Evolutionary conservation across 2,113 vertebrate species (phyloP).

Genomic region (Gorsachius goisagi): DNA sequence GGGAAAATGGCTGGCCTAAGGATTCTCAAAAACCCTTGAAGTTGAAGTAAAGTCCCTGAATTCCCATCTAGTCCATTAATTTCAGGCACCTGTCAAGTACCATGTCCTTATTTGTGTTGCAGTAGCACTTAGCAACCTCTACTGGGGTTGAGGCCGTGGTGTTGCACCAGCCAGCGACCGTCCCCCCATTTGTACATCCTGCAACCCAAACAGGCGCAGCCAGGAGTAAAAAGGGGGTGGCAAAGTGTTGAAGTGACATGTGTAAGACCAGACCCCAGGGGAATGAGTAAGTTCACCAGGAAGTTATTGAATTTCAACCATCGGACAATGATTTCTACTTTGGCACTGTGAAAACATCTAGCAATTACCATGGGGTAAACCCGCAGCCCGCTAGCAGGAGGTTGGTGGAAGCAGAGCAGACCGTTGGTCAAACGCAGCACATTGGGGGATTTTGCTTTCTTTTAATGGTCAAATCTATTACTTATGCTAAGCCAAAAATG

Average conservation of each 20-base stretch:
- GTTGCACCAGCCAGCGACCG: background rate
- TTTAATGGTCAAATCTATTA: background rate
- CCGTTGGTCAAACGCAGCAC: fast-evolving
- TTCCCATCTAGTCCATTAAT: background rate
- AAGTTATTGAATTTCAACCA: background rate
- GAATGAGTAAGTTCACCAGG: background rate
- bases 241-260: background rate
- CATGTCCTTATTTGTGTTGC: background rate
- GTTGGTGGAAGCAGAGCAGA: background rate
- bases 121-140: background rate
- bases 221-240: background rate
- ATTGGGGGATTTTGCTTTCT: background rate
- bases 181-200: background rate
- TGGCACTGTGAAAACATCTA: background rate
- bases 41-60: background rate
- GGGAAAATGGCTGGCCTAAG: background rate
- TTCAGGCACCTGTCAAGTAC: background rate
- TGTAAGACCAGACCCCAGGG: background rate
- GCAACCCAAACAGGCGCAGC: background rate
- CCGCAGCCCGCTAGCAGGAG: background rate
- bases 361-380: background rate
- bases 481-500: background rate
- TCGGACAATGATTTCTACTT: background rate
- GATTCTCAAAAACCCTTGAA: background rate
- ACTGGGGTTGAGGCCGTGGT: fast-evolving